Conservation (phyloP, 1,140 invertebrate genomes). For the Chironomus striatipennis region DNA sequence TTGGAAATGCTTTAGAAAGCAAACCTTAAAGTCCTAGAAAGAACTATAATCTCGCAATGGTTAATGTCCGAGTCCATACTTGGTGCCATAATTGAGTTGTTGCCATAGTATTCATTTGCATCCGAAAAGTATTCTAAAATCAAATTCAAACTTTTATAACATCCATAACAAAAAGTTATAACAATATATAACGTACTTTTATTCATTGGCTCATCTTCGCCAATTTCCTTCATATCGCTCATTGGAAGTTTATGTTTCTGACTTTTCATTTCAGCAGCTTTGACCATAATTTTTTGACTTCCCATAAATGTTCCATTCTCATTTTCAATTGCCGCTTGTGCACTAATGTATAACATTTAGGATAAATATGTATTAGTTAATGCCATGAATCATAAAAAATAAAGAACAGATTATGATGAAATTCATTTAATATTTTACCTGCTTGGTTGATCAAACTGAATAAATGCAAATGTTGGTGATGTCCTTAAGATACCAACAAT, state of each 20-base stretch:
- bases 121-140: slow-evolving; percentile 24
- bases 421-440: background rate
- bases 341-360: slow-evolving; percentile 38
- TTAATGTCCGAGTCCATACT: slow-evolving; percentile 54
- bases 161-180: background rate
- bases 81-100: slow-evolving; percentile 35
- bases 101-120: slow-evolving; percentile 27
- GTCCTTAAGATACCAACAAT: slow-evolving; percentile 56
- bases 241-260: background rate
- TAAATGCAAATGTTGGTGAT: slow-evolving; percentile 74
- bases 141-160: slow-evolving; percentile 21
- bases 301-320: slow-evolving; percentile 60
- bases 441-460: slow-evolving; percentile 69
- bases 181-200: slow-evolving; percentile 19
- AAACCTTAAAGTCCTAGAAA: slow-evolving; percentile 71
- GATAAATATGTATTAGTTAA: background rate
- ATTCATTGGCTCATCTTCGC: slow-evolving; percentile 23
- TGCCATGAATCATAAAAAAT: no score
- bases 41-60: slow-evolving; percentile 82
- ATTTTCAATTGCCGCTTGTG: slow-evolving; percentile 58
- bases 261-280: slow-evolving; percentile 42
- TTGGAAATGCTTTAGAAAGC: no score
- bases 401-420: no score
- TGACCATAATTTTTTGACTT: slow-evolving; percentile 54
- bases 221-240: slow-evolving; percentile 4